Conservation (phyloP, 2,797 vertebrate genomes). For the Cetoscarus ocellatus region DNA sequence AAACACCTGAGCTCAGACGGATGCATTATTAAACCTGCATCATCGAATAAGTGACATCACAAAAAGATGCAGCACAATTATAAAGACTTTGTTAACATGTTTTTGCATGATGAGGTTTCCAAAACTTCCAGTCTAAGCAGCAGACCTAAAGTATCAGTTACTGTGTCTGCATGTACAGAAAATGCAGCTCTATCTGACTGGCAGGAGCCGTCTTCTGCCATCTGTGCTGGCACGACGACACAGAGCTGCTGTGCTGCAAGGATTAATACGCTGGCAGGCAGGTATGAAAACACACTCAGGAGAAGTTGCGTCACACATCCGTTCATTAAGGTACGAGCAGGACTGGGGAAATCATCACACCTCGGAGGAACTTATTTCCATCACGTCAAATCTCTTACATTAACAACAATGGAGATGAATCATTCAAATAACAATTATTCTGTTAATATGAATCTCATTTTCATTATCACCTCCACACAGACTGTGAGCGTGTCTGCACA, state of each 20-base stretch:
- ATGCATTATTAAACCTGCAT: too few relatives aligned
- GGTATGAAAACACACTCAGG: conserved; percentile 22
- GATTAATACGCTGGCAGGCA: conserved; percentile 12
- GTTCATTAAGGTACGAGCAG: conserved; percentile 29
- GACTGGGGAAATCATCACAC: not conserved
- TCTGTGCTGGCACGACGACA: conserved; percentile 56
- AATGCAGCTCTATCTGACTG: conserved; percentile 31
- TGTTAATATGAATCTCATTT: conserved; percentile 9
- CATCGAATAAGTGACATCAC: too few relatives aligned
- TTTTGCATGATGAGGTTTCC: too few relatives aligned
- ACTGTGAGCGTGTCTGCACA: not conserved
- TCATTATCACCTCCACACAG: not conserved
- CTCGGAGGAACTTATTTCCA: conserved; percentile 6
- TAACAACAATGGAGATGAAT: conserved; percentile 18
- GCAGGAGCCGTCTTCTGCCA: conserved; percentile 46
- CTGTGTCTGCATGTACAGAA: not conserved
- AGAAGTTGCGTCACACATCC: conserved; percentile 33
- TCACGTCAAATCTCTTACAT: not conserved
- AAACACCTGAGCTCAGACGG: too few relatives aligned
- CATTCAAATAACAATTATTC: conserved; percentile 26
- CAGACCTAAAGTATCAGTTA: too few relatives aligned
- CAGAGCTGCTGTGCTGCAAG: conserved; percentile 23
- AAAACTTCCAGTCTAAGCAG: too few relatives aligned
- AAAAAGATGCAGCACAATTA: too few relatives aligned
- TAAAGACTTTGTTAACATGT: too few relatives aligned